Evolutionary conservation across 2,888 invertebrate species (phyloP).

Genomic region (Timandra comae): DNA sequence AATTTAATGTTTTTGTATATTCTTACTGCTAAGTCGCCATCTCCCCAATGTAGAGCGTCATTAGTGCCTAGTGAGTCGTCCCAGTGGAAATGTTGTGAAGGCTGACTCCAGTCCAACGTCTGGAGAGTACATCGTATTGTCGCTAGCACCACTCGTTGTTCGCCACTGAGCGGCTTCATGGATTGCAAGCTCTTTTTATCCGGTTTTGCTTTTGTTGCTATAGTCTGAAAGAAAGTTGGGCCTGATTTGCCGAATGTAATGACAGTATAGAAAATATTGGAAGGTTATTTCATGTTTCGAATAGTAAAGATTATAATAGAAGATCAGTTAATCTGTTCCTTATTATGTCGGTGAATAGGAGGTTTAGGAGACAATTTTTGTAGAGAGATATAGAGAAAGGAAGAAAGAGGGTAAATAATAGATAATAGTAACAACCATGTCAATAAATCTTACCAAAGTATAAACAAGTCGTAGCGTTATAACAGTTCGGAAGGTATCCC

Average conservation of each 20-base stretch:
- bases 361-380: too few relatives aligned
- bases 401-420: too few relatives aligned
- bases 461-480: conserved; percentile 71
- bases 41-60: conserved; percentile 62
- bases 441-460: conserved; percentile 65
- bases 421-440: too few relatives aligned
- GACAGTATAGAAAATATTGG: too few relatives aligned
- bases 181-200: conserved; percentile 41
- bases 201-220: conserved; percentile 32
- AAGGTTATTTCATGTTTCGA: too few relatives aligned
- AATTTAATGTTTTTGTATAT: too few relatives aligned
- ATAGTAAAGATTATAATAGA: too few relatives aligned
- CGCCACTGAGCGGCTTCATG: conserved; percentile 26
- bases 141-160: conserved; percentile 57
- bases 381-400: too few relatives aligned
- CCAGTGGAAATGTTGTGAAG: conserved; percentile 75
- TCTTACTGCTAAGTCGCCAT: conserved; percentile 59
- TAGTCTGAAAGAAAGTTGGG: too few relatives aligned
- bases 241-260: too few relatives aligned
- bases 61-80: conserved; percentile 60
- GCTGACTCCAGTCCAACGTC: conserved; percentile 72
- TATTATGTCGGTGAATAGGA: too few relatives aligned
- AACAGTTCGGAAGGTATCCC: conserved; percentile 73
- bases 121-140: conserved; percentile 64
- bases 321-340: too few relatives aligned